These are phyloP conservation scores for Choristoneura fumiferana DNA, from an alignment of 1,140 invertebrate genomes.

Conservation along the genomic window DNA sequence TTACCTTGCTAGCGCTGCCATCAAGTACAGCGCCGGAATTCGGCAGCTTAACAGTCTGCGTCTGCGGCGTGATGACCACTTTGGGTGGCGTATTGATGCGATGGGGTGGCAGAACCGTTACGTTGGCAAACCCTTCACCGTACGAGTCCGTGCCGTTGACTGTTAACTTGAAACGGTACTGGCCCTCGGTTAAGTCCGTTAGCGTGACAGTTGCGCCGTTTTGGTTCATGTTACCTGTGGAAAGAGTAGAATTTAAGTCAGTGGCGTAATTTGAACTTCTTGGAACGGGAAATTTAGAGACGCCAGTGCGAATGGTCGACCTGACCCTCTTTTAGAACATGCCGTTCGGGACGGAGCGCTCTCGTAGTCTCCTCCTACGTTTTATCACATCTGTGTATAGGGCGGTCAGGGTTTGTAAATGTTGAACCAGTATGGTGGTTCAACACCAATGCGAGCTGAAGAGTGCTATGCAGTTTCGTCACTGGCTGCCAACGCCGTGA, in stretches of 20 bases:
- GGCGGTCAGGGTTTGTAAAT: too few relatives aligned
- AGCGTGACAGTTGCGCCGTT: conserved; percentile 89
- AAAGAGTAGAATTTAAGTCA: conserved; percentile 22
- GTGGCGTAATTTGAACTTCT: too few relatives aligned
- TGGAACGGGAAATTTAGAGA: too few relatives aligned
- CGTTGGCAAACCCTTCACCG: conserved; percentile 93
- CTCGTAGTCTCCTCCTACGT: too few relatives aligned
- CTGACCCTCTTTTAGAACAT: too few relatives aligned
- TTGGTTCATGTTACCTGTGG: conserved; percentile 88
- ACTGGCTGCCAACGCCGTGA: too few relatives aligned
- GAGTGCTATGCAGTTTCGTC: too few relatives aligned
- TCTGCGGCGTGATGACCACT: conserved; percentile 90
- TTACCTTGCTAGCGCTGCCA: conserved; percentile 82
- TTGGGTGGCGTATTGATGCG: conserved; percentile 91
- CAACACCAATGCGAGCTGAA: too few relatives aligned
- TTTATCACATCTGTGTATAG: too few relatives aligned
- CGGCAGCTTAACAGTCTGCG: conserved; percentile 92
- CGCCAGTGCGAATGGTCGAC: too few relatives aligned
- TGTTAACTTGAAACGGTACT: conserved; percentile 93
- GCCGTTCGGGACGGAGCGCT: too few relatives aligned
- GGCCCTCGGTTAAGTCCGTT: conserved; percentile 88
- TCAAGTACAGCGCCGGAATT: conserved; percentile 94
- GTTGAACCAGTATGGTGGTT: too few relatives aligned
- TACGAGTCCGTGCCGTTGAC: conserved; percentile 87
- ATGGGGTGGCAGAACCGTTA: conserved; percentile 94